phyloP scores from a whole-genome alignment of 2,113 vertebrate species.

The Upupa epops region DNA sequence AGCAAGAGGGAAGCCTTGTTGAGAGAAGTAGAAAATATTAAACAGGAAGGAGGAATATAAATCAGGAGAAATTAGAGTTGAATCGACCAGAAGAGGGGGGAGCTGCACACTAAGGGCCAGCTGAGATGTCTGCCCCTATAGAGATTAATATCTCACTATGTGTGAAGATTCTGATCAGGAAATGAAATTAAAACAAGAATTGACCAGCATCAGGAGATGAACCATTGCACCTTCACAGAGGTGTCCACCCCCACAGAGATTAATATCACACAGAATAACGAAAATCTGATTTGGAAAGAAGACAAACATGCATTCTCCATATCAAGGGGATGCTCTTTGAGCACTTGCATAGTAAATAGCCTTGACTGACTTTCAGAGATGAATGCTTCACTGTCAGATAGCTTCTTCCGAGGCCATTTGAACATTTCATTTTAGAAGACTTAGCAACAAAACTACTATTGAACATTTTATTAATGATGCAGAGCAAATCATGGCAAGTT shows the following conservation, averaged over 20 bases:
- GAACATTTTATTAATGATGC: slow-evolving; percentile 12
- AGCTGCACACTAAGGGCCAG: background rate
- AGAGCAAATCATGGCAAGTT: background rate
- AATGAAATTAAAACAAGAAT: slow-evolving; percentile 59
- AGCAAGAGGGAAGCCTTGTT: background rate
- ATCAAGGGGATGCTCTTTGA: background rate
- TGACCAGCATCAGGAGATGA: slow-evolving; percentile 22
- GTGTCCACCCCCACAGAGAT: slow-evolving; percentile 27
- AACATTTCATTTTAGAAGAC: background rate
- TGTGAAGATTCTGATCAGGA: slow-evolving; percentile 19
- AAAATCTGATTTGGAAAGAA: slow-evolving; percentile 43
- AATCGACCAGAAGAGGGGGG: background rate
- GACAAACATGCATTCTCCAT: background rate
- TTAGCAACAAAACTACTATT: background rate
- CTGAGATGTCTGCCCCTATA: background rate
- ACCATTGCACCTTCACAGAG: background rate
- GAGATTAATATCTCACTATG: slow-evolving; percentile 47
- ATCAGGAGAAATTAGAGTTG: slow-evolving; percentile 21
- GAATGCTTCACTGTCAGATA: background rate
- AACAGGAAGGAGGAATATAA: background rate
- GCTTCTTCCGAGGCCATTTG: background rate
- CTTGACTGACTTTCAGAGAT: background rate
- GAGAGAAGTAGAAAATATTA: background rate
- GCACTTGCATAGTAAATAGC: slow-evolving; percentile 5
- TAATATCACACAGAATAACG: slow-evolving; percentile 5